Base-by-base conservation (phyloP, 2,113 vertebrate species). In the Neogobius melanostomus region DNA sequence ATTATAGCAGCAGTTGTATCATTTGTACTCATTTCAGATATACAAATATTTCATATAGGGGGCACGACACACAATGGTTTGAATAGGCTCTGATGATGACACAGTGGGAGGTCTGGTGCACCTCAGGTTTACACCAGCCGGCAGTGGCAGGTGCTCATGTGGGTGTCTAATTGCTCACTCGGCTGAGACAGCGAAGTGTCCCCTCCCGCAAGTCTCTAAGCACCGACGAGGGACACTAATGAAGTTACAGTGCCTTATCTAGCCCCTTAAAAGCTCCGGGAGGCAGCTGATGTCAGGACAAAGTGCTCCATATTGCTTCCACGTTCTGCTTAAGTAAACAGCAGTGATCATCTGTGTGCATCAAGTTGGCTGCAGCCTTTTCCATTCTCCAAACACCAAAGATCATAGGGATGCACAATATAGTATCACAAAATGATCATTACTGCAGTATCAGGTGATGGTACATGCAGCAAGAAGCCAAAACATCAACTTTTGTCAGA, bases 171-270 rank as follows among this genome's bases (percentile, higher is more conserved):
- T 86, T 83, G 81, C 81, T 82, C 68, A 71, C 82, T 77, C 71
- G 68, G 67, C 74, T 69, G 71, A 64, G 77, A 83, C 72, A 69
- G 66, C 50, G 71, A 68, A 52, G 49, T 70, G n/a, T 54, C 36
- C 60, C 54, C 53, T 85, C 77, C 69, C 76, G n/a, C 0, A 52
- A 81, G 80, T 77, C 69, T 14, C 69, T 74, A 46, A 46, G 42
- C 54, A 48, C 77, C 46, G 42, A 69, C 43, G 36, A 64, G 74
- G 67, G 79, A 80, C 74, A 66, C 75, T 85, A 87, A 90, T 88
- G 84, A 88, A 82, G 81, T 89, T 86, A 88, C 65, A 71, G 60
- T 50, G 80, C 72, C 75, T 86, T 79, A 77, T 78, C 65, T 54
- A 67, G 69, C 50, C 68, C 71, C 69, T 82, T 86, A 86, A 87